Evolutionary conservation across 2,113 vertebrate species (phyloP).

Genomic region (Poeciliopsis occidentalis): DNA sequence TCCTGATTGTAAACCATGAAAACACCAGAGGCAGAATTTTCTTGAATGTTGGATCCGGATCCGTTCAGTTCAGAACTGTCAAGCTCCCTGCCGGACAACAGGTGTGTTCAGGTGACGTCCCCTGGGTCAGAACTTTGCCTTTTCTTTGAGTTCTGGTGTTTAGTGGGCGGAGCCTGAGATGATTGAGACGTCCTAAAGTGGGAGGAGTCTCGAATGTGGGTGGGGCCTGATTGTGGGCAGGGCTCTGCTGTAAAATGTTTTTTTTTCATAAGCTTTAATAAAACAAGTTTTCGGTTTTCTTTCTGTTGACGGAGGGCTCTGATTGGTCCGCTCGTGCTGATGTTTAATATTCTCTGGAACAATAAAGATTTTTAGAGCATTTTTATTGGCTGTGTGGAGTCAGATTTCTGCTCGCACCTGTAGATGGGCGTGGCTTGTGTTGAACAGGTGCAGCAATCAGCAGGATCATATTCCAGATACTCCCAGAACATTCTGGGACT

Average conservation of each 20-base stretch:
- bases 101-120: background rate
- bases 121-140: background rate
- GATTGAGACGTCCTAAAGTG: background rate
- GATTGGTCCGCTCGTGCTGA: constrained; percentile 22
- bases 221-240: background rate
- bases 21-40: background rate
- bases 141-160: background rate
- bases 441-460: background rate
- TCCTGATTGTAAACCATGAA: background rate
- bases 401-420: background rate
- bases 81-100: background rate
- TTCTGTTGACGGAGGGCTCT: constrained; percentile 2
- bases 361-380: constrained; percentile 73
- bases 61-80: background rate
- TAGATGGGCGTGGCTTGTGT: background rate
- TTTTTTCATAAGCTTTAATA: background rate
- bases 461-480: too few species aligned
- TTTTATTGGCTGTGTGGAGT: constrained; percentile 16
- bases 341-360: constrained; percentile 61
- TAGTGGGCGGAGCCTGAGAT: background rate
- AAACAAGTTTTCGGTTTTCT: background rate
- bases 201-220: too few species aligned
- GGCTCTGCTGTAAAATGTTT: background rate
- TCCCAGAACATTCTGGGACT: too few species aligned
- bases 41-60: background rate